A percentile compares a stretch with the other conserved stretches of the same genome.
Evolutionary conservation across 1,140 invertebrate species (phyloP).

Genomic region (Eulimnadia texana): DNA sequence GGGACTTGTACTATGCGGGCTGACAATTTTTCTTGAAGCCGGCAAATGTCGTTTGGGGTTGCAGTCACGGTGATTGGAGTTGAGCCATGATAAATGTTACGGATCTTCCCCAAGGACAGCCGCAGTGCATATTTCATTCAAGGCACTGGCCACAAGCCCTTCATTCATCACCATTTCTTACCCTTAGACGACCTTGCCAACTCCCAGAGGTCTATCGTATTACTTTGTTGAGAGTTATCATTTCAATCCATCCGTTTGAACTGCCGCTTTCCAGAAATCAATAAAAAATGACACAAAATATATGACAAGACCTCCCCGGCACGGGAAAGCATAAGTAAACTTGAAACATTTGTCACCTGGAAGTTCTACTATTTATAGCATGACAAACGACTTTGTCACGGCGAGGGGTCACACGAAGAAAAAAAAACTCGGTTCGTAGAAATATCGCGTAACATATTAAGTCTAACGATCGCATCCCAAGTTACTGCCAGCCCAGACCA

Average conservation of each 20-base stretch:
- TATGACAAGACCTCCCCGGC: no score
- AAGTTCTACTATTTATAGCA: not conserved
- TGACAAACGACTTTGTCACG: not conserved
- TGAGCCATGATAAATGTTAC: not conserved
- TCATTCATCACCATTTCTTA: not conserved
- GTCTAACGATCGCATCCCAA: no score
- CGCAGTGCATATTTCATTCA: not conserved
- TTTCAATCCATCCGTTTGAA: not conserved
- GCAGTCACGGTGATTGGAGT: not conserved
- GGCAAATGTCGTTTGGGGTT: not conserved
- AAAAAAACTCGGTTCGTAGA: no score
- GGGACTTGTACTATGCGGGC: no score
- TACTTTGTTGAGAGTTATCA: not conserved
- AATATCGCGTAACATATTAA: no score
- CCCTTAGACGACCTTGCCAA: not conserved
- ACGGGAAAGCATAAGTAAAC: no score
- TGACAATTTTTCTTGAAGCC: not conserved
- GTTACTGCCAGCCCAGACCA: no score
- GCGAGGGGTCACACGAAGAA: not conserved
- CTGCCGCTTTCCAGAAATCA: no score
- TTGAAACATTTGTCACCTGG: not conserved
- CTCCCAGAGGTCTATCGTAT: not conserved
- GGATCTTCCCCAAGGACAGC: not conserved
- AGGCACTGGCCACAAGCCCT: not conserved
- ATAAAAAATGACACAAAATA: no score